Percentiles rank a stretch among this genome's conserved stretches.
Conservation (phyloP, 2,888 invertebrate genomes). For the Stegana nigrithorax region DNA sequence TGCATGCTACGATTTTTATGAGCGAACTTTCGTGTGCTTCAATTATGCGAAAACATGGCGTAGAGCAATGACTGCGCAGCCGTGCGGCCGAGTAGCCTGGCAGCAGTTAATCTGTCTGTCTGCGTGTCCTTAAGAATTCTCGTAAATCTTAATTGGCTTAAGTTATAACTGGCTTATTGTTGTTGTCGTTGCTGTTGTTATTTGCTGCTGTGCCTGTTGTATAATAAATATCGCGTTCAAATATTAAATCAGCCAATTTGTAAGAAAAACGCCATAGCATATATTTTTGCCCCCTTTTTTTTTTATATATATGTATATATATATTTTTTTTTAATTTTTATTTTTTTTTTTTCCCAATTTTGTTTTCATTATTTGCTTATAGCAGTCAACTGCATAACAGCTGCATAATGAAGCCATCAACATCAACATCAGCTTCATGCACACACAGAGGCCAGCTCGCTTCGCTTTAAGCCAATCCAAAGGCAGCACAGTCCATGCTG, state of each 20-base stretch:
- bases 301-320: no score
- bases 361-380: background rate
- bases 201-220: conserved; percentile 9
- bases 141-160: conserved; percentile 51
- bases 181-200: background rate
- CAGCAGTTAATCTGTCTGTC: no score
- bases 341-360: no score
- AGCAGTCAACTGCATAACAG: conserved; percentile 23
- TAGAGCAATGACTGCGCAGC: no score
- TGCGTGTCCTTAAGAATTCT: conserved; percentile 13
- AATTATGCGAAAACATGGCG: no score
- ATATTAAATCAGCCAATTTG: conserved; percentile 60
- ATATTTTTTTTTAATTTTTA: no score
- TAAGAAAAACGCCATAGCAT: conserved; percentile 45
- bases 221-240: conserved; percentile 33
- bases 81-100: no score
- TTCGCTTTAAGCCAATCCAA: background rate
- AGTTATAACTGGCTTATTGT: background rate
- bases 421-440: background rate
- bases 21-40: background rate
- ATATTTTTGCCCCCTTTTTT: no score
- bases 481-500: background rate
- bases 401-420: conserved; percentile 61
- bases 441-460: conserved; percentile 20
- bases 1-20: conserved; percentile 1